Conservation (phyloP, 2,797 vertebrate genomes). For the Diceros bicornis region DNA sequence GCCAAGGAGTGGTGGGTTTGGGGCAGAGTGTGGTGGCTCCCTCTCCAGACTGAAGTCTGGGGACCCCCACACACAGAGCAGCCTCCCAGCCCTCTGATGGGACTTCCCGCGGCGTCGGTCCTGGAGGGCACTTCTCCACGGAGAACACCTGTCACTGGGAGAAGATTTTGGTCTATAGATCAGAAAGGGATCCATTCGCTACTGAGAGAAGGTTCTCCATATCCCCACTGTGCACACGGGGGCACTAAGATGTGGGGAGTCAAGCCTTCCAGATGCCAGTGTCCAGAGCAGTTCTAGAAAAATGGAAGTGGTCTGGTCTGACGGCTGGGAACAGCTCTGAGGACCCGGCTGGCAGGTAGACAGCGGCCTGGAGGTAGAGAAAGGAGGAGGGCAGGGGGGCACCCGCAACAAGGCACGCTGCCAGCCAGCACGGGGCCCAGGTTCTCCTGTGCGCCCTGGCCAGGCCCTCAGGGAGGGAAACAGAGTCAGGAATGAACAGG, state of each 20-base stretch:
- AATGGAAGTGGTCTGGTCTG: neutral
- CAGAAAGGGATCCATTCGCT: neutral
- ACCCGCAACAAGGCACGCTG: neutral
- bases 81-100: neutral
- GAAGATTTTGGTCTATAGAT: neutral
- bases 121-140: neutral
- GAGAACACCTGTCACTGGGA: neutral
- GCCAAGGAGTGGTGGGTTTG: neutral
- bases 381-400: neutral
- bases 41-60: neutral
- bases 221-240: accelerated
- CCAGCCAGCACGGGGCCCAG: neutral
- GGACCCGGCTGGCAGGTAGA: accelerated
- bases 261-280: neutral
- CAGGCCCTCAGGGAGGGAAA: neutral
- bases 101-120: too few species aligned
- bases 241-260: neutral
- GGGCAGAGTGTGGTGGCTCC: neutral
- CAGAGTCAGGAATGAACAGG: too few species aligned
- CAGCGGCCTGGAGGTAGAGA: neutral
- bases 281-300: neutral
- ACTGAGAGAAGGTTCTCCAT: neutral
- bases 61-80: neutral
- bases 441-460: neutral
- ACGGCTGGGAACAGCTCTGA: neutral